Base-by-base conservation (phyloP, 2,888 invertebrate species). In the Leptinotarsa tumamoca region DNA sequence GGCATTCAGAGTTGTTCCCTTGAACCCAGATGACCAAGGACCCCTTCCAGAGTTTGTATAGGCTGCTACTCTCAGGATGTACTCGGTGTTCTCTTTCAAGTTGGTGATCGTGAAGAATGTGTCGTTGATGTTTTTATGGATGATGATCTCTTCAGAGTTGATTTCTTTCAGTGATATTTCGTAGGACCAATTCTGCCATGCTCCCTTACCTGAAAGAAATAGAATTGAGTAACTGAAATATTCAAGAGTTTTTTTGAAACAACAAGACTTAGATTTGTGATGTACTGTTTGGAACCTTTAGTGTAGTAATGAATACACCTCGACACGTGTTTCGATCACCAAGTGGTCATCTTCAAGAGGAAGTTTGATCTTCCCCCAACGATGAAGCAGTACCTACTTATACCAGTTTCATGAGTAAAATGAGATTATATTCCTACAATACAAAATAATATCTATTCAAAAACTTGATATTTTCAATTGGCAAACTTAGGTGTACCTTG, bases 21-120 rank as follows among this genome's bases (percentile, higher is more conserved):
- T 74, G 58, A 80, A 80, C 54, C 78, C 78, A 10, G 92, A 90
- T 1, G 94, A 94, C 92, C 95, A 96, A 0, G 96, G 96, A 23
- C 96, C 95, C 86, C 91, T 91, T 1, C 95, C 96, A 0, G 93
- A 92, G 73, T 90, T 89, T 0, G 95, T 95, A 75, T 94, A 94
- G 2, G 96, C 96, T 4, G 95, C 93, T 0, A 95, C 94, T 87
- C 93, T 93, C 61, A 97, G 92, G 17, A 92, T 89, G 85, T 97
- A 97, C 80, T 93, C 92, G 10, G 94, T 93, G 82, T 94, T 92
- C 82, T 95, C 93, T 80, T 91, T 90, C n/a, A 96, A 89, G 75
- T 93, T 91, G 80, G 92, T 91, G 49, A 96, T 92, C 0, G 92
- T 91, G 78, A 91, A 92, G 68, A 92, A 92, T 13, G 92, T 91